These are phyloP conservation scores for Lepidurus apus DNA, from an alignment of 1,140 invertebrate genomes.

Conservation along the genomic window DNA sequence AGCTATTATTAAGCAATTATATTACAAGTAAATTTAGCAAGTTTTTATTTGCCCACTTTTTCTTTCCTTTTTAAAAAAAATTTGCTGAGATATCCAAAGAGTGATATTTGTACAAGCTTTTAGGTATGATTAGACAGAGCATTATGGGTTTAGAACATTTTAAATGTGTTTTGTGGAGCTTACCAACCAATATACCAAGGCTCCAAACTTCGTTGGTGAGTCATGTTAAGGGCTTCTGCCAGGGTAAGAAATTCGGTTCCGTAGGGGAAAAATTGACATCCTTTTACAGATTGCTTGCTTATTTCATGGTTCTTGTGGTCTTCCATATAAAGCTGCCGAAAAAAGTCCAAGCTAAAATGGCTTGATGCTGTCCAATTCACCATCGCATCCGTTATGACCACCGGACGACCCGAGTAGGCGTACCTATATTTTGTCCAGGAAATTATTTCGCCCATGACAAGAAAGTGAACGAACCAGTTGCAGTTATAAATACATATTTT, in stretches of 20 bases:
- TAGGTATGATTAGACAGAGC: too few relatives aligned
- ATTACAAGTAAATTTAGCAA: too few relatives aligned
- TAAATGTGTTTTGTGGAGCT: constrained; percentile 42
- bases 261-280: constrained; percentile 89
- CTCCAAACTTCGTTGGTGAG: constrained; percentile 54
- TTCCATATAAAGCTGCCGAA: constrained; percentile 64
- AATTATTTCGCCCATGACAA: constrained; percentile 21
- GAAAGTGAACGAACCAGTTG: background rate
- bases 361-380: constrained; percentile 67
- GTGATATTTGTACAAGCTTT: too few relatives aligned
- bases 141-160: too few relatives aligned
- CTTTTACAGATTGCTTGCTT: constrained; percentile 45
- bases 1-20: background rate
- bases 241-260: constrained; percentile 74
- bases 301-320: constrained; percentile 42
- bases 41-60: too few relatives aligned
- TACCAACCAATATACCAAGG: constrained; percentile 91
- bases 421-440: constrained; percentile 48
- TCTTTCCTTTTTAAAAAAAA: too few relatives aligned
- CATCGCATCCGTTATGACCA: constrained; percentile 77
- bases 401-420: constrained; percentile 69
- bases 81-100: too few relatives aligned
- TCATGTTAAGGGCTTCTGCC: constrained; percentile 72
- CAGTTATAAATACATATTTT: too few relatives aligned
- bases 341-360: constrained; percentile 68